Percentiles rank a stretch among this genome's conserved stretches.
Evolutionary conservation across 2,797 vertebrate species (phyloP).

Genomic region (Macroramphosus scolopax): DNA sequence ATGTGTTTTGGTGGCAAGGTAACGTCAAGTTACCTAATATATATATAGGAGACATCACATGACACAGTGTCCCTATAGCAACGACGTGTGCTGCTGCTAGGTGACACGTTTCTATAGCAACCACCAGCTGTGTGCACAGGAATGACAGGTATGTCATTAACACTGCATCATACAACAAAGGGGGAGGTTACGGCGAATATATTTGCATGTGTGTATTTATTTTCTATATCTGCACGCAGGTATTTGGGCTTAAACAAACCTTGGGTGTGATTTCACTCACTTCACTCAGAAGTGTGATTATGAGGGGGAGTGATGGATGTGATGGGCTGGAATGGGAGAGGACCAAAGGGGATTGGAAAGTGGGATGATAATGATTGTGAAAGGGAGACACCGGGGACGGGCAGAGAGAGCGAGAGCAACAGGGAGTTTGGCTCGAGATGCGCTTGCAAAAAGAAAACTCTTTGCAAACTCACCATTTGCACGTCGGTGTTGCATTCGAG

Average conservation of each 20-base stretch:
- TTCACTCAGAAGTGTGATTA: constrained; percentile 14
- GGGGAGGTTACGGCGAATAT: too few relatives aligned
- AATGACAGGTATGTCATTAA: constrained; percentile 48
- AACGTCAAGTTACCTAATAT: constrained; percentile 22
- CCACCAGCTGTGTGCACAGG: constrained; percentile 51
- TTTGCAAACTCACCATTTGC: background rate
- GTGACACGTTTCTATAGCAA: constrained; percentile 70
- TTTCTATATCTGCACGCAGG: too few relatives aligned
- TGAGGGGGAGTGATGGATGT: constrained; percentile 10
- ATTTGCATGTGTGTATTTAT: too few relatives aligned
- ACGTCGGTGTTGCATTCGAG: background rate
- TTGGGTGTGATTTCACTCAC: too few relatives aligned
- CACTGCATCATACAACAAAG: constrained; percentile 9
- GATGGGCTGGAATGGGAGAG: background rate
- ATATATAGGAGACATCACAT: constrained; percentile 48
- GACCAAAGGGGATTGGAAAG: constrained; percentile 6
- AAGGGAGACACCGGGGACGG: constrained; percentile 7
- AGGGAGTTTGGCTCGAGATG: constrained; percentile 6
- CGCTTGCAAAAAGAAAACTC: constrained; percentile 1
- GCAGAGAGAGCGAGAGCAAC: constrained; percentile 10
- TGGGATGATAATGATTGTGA: constrained; percentile 3
- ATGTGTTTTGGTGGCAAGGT: too few relatives aligned
- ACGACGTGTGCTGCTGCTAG: constrained; percentile 52
- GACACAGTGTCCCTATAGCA: constrained; percentile 60
- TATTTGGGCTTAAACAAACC: background rate